A percentile compares a stretch with the other conserved stretches of the same genome.
These are phyloP conservation scores for Caenorhabditis doughertyi DNA, from an alignment of 2,888 invertebrate species.

Conservation along the genomic window DNA sequence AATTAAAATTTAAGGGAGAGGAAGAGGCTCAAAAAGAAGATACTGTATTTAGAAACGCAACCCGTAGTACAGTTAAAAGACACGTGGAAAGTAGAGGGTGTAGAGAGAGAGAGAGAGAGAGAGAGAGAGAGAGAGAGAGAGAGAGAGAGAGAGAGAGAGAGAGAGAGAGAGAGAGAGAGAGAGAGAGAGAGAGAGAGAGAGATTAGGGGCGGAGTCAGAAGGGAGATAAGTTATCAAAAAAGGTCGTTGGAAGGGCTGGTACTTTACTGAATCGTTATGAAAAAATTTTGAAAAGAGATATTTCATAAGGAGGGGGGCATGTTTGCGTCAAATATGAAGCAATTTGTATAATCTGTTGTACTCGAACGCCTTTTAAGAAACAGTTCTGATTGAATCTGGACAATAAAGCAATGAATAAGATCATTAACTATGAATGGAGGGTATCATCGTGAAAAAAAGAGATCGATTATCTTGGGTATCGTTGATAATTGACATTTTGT, in stretches of 20 bases:
- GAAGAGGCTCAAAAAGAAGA: too few relatives aligned
- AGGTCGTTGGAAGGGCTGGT: too few relatives aligned
- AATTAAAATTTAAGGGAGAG: too few relatives aligned
- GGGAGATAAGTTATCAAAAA: not conserved
- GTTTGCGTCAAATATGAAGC: too few relatives aligned
- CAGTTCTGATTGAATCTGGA: not conserved
- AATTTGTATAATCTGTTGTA: too few relatives aligned
- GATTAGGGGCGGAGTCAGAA: not conserved
- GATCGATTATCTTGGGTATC: slow-evolving; percentile 39
- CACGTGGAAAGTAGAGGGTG: slow-evolving; percentile 20
- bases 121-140: not conserved
- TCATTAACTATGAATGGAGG: slow-evolving; percentile 6
- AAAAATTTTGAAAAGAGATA: too few relatives aligned
- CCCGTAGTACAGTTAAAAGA: slow-evolving; percentile 24
- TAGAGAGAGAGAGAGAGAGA: not conserved
- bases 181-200: not conserved
- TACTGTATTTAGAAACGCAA: not conserved
- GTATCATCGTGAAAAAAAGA: slow-evolving; percentile 23
- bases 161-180: not conserved
- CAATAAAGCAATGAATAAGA: slow-evolving; percentile 1
- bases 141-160: not conserved
- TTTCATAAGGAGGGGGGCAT: too few relatives aligned
- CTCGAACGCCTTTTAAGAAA: too few relatives aligned
- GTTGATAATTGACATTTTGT: slow-evolving; percentile 49
- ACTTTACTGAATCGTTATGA: too few relatives aligned